Evolutionary conservation across 2,113 vertebrate species (phyloP), one percentile per base, ranked within the genome.

Genomic region (Trogon melanurus): DNA sequence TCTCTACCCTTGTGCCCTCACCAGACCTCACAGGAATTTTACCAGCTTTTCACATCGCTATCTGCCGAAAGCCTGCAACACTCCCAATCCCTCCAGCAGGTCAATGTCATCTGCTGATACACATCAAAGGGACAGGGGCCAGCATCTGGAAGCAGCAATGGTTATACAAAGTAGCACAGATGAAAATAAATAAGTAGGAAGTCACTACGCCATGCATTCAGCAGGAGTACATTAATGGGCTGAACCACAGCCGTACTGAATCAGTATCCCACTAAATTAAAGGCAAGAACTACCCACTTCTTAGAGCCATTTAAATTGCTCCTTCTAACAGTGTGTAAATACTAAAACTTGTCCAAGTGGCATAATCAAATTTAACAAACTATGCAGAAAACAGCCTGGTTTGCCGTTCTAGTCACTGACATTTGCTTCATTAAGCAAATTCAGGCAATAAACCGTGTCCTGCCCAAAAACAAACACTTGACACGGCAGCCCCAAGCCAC

Each of bases 341-440:
- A 75, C 34, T 58, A 74, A 38, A 88, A 47, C 76, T 82, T 50
- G 26, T 57, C 50, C 92, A 86, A 96, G 92, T 20, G 16, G 32
- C 47, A 47, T 30, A 75, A 72, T 51, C 79, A 75, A 62, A 73
- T 88, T 56, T 70, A 92, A 57, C 71, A 54, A 94, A 57, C 56
- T 89, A 65, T 8, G 25, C 38, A 89, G 66, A 80, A 96, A 86
- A 89, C 8, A 0, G 41, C 41, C 41, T 41, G 41, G 41, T 41
- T 41, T 41, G 41, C 41, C 41, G 11, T 41, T 41, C 41, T 10
- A 41, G 41, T 41, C 41, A 41, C 41, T 41, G 41, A 41, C 57
- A 27, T 58, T 79, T 90, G 54, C 61, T 83, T 88, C 85, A 75
- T 81, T 78, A 64, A 76, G 85, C 74, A 94, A 91, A 91, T 36